phyloP scores from a whole-genome alignment of 2,113 vertebrate genomes.

The Cebidichthys violaceus region DNA sequence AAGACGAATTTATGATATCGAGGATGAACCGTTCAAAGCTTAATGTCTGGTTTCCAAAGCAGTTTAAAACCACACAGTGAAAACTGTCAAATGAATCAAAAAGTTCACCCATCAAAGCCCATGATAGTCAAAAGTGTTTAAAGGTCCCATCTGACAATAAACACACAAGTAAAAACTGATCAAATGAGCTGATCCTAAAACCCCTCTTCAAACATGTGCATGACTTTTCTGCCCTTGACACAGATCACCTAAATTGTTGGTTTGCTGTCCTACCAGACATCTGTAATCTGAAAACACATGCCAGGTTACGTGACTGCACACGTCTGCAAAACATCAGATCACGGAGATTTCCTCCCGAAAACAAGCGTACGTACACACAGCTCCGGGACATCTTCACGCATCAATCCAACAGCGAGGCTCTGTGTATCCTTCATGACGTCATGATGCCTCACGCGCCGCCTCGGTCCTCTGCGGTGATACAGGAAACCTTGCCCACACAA shows the following conservation, averaged over 20 bases:
- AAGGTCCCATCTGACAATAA: neutral
- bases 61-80: neutral
- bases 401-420: conserved; percentile 29
- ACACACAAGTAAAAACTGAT: neutral
- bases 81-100: neutral
- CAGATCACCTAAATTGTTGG: conserved; percentile 55
- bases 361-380: conserved; percentile 6
- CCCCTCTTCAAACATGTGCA: conserved; percentile 20
- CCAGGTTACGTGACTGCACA: conserved; percentile 67
- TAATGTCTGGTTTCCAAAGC: neutral
- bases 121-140: neutral
- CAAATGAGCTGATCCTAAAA: neutral
- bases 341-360: conserved; percentile 35
- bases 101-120: neutral
- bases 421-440: conserved; percentile 22
- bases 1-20: neutral
- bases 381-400: conserved; percentile 15
- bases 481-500: conserved; percentile 31
- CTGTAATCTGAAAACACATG: conserved; percentile 59
- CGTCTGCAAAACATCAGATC: conserved; percentile 55
- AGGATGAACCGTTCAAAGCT: neutral
- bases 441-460: neutral
- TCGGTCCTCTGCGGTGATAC: conserved; percentile 7
- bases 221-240: conserved; percentile 28
- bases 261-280: conserved; percentile 60